These are phyloP conservation scores for Merodon equestris DNA, from an alignment of 2,888 invertebrate genomes.

Conservation along the genomic window DNA sequence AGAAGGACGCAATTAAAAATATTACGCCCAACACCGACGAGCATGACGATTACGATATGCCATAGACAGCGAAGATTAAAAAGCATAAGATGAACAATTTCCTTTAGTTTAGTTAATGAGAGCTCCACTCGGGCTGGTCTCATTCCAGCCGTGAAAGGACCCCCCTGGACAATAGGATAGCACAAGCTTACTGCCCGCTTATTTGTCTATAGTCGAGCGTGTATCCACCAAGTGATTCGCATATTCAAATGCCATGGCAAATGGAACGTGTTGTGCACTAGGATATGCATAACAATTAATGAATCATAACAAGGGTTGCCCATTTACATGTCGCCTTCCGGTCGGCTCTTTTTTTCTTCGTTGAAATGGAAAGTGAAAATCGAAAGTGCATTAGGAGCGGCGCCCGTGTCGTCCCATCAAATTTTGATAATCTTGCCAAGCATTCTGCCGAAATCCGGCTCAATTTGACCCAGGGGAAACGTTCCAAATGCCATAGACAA, in stretches of 20 bases:
- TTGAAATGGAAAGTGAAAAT: too few relatives aligned
- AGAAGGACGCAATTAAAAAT: constrained; percentile 55
- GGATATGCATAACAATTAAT: too few relatives aligned
- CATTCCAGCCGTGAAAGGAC: constrained; percentile 34
- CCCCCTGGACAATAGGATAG: constrained; percentile 37
- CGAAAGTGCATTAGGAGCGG: too few relatives aligned
- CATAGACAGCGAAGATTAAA: not conserved
- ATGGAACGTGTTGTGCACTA: constrained; percentile 14
- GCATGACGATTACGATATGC: too few relatives aligned
- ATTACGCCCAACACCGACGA: constrained; percentile 7
- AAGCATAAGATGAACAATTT: constrained; percentile 58
- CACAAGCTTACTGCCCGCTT: constrained; percentile 31
- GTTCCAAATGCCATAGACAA: too few relatives aligned
- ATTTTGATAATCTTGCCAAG: too few relatives aligned
- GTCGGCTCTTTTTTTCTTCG: too few relatives aligned
- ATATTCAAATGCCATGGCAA: constrained; percentile 27
- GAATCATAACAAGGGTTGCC: too few relatives aligned
- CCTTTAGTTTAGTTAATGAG: constrained; percentile 64
- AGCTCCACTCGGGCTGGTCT: constrained; percentile 24
- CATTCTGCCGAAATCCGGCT: too few relatives aligned
- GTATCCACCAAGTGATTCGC: constrained; percentile 5
- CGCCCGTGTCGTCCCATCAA: too few relatives aligned
- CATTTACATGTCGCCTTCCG: too few relatives aligned
- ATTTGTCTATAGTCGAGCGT: constrained; percentile 26
- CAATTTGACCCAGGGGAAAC: too few relatives aligned